Conservation (phyloP, 1,140 invertebrate genomes). For the Lepidurus arcticus region DNA sequence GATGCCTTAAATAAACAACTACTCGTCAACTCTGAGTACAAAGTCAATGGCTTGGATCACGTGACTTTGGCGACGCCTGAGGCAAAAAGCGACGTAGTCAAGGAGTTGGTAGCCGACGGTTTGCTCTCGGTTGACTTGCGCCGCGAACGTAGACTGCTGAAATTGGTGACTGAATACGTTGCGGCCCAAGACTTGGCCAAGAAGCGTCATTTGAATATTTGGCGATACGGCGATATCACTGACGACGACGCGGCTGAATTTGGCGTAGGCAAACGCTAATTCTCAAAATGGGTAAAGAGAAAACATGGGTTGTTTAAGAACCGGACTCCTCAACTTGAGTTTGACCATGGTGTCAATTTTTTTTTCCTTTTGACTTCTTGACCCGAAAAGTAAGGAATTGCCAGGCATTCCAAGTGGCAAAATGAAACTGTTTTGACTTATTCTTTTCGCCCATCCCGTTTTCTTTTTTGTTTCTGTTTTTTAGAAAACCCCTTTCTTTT, state of each 20-base stretch:
- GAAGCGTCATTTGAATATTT: conserved; percentile 76
- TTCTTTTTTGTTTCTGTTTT: neutral
- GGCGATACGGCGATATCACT: conserved; percentile 93
- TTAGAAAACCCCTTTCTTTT: neutral
- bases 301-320: neutral
- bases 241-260: conserved; percentile 92
- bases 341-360: conserved; percentile 15
- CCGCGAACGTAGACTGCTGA: conserved; percentile 71
- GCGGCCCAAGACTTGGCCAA: conserved; percentile 79
- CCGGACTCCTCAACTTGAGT: neutral
- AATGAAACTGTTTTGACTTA: conserved; percentile 36
- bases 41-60: conserved; percentile 55
- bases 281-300: conserved; percentile 28
- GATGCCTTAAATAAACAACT: conserved; percentile 56
- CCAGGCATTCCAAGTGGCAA: conserved; percentile 32
- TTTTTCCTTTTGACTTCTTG: conserved; percentile 30
- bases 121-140: conserved; percentile 71
- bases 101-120: conserved; percentile 78
- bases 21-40: conserved; percentile 67
- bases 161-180: conserved; percentile 74
- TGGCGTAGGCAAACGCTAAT: conserved; percentile 46
- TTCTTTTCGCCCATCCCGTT: conserved; percentile 24
- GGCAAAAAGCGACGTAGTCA: conserved; percentile 64
- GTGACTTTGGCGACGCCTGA: conserved; percentile 65
- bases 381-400: neutral